Evolutionary conservation across 2,113 vertebrate species (phyloP).

Genomic region (Notothenia rossii): DNA sequence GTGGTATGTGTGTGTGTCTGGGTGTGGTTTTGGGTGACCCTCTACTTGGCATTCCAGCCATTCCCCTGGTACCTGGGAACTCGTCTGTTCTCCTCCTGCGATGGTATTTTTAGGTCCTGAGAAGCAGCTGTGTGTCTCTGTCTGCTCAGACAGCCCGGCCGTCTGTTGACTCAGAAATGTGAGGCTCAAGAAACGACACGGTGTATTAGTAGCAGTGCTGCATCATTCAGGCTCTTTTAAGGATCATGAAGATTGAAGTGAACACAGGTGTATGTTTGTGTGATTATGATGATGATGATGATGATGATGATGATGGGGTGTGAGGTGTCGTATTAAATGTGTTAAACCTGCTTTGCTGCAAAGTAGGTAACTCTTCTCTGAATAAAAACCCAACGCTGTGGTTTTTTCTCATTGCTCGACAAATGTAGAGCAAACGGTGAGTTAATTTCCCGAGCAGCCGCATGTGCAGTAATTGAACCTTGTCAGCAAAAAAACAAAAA

Average conservation of each 20-base stretch:
- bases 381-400: not conserved
- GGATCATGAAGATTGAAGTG: conserved; percentile 16
- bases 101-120: conserved; percentile 72
- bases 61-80: conserved; percentile 80
- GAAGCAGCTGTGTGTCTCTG: conserved; percentile 66
- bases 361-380: not conserved
- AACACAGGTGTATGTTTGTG: conserved; percentile 28
- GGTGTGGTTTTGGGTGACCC: conserved; percentile 24
- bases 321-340: not conserved
- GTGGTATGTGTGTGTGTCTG: conserved; percentile 7
- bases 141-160: conserved; percentile 17
- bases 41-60: conserved; percentile 67
- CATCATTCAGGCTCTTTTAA: conserved; percentile 2
- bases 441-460: not conserved
- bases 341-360: conserved; percentile 25
- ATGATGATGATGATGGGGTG: too few relatives aligned
- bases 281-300: too few relatives aligned
- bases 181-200: conserved; percentile 18
- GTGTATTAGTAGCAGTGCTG: not conserved
- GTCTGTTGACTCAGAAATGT: conserved; percentile 51
- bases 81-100: conserved; percentile 39
- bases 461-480: not conserved
- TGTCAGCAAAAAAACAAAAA: not conserved
- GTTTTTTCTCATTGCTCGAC: conserved; percentile 7
- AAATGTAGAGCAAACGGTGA: not conserved